A percentile compares a stretch with the other conserved stretches of the same genome.
Evolutionary conservation across 2,888 invertebrate genomes (phyloP).

Genomic region (Amphipoea oculea): DNA sequence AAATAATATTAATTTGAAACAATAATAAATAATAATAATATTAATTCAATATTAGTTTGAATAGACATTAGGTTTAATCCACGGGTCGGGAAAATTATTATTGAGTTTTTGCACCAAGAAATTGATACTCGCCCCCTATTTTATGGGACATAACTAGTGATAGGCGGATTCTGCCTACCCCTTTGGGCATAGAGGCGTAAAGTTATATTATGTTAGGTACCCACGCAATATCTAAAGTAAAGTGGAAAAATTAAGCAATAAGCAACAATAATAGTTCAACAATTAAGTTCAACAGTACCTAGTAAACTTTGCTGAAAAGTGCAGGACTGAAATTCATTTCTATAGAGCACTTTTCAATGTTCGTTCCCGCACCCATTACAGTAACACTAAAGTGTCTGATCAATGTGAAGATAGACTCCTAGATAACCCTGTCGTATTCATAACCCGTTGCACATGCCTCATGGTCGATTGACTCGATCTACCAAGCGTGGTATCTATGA

Average conservation of each 20-base stretch:
- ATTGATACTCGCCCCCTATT: background rate
- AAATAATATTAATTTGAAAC: too few relatives aligned
- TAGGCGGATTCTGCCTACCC: background rate
- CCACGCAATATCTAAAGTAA: background rate
- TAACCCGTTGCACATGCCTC: conserved; percentile 14
- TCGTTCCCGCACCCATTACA: background rate
- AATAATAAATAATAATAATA: too few relatives aligned
- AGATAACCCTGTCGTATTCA: conserved; percentile 13
- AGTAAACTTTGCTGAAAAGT: background rate
- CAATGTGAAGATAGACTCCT: background rate
- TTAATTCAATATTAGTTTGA: too few relatives aligned
- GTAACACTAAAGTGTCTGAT: background rate
- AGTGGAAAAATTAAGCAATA: background rate
- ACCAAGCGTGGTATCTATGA: conserved; percentile 19
- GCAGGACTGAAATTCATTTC: background rate
- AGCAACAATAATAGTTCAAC: too few relatives aligned
- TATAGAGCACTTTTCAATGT: background rate
- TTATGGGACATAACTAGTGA: background rate
- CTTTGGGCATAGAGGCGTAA: background rate
- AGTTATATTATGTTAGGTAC: background rate
- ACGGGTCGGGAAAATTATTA: too few relatives aligned
- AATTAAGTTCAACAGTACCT: too few relatives aligned
- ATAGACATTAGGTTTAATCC: too few relatives aligned
- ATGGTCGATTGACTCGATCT: conserved; percentile 7
- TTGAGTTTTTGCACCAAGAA: too few relatives aligned